These are phyloP conservation scores for Chelon labrosus DNA, from an alignment of 2,797 vertebrate genomes.

Conservation along the genomic window DNA sequence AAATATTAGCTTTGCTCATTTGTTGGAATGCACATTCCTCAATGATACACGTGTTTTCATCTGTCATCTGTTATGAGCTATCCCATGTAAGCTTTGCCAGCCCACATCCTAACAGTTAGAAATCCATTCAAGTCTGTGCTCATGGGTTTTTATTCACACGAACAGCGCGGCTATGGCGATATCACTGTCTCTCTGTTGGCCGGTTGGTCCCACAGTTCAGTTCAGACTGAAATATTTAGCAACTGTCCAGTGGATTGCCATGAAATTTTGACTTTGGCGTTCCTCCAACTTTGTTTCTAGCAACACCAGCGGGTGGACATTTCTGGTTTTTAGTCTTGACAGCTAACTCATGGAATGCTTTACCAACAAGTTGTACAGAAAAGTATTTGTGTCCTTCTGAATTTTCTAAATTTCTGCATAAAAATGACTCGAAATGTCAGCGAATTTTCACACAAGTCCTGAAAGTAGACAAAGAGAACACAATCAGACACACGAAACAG, in stretches of 20 bases:
- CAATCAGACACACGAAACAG: too few relatives aligned
- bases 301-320: background rate
- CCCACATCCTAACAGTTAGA: slow-evolving; percentile 19
- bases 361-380: too few relatives aligned
- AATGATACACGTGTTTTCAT: slow-evolving; percentile 46
- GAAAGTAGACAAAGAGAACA: too few relatives aligned
- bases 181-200: background rate
- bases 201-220: too few relatives aligned
- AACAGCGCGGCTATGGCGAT: background rate
- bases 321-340: background rate
- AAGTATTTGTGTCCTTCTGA: too few relatives aligned
- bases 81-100: slow-evolving; percentile 7
- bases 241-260: background rate
- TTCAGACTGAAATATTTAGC: too few relatives aligned
- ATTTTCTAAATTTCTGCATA: too few relatives aligned
- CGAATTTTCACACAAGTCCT: too few relatives aligned
- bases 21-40: slow-evolving; percentile 36
- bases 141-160: slow-evolving; percentile 9
- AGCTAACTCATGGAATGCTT: too few relatives aligned
- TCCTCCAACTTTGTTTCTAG: background rate
- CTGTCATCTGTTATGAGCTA: slow-evolving; percentile 40
- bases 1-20: slow-evolving; percentile 42
- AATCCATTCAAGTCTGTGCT: slow-evolving; percentile 22
- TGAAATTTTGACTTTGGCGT: background rate
- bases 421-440: too few relatives aligned